Conservation (phyloP, 2,888 invertebrate species). For the Gonocerus acuteangulatus region DNA sequence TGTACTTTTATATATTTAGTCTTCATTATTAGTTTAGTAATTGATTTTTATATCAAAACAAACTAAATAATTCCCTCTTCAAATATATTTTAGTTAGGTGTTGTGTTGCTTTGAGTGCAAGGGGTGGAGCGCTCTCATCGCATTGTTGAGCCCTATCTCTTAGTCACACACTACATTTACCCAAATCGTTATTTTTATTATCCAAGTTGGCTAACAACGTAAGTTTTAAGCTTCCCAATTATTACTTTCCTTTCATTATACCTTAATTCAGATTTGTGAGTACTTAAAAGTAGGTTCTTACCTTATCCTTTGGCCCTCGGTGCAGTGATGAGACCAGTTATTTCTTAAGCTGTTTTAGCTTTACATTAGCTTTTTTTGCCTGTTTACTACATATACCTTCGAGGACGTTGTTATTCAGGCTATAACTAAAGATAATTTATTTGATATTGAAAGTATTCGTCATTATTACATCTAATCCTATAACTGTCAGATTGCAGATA, state of each 20-base stretch:
- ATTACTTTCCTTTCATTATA: background rate
- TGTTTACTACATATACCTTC: too few relatives aligned
- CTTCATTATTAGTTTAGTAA: too few relatives aligned
- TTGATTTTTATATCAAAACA: too few relatives aligned
- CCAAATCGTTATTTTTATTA: constrained; percentile 29
- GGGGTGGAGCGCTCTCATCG: constrained; percentile 28
- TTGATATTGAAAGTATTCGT: background rate
- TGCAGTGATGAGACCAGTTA: background rate
- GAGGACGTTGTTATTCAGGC: too few relatives aligned
- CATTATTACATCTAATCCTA: constrained; percentile 1
- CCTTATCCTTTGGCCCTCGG: background rate
- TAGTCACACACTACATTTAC: constrained; percentile 25
- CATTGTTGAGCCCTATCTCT: constrained; percentile 24
- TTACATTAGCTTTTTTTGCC: too few relatives aligned
- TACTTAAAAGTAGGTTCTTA: background rate
- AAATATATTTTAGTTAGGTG: background rate
- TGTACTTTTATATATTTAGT: too few relatives aligned
- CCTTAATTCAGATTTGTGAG: background rate
- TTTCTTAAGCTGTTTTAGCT: background rate
- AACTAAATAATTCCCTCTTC: background rate
- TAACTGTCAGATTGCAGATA: constrained; percentile 27
- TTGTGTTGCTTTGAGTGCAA: constrained; percentile 12
- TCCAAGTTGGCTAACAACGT: constrained; percentile 34
- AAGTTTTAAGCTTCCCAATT: constrained; percentile 15
- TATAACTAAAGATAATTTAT: too few relatives aligned